Evolutionary conservation across 2,888 invertebrate genomes (phyloP).

Genomic region (Fragum fragum): DNA sequence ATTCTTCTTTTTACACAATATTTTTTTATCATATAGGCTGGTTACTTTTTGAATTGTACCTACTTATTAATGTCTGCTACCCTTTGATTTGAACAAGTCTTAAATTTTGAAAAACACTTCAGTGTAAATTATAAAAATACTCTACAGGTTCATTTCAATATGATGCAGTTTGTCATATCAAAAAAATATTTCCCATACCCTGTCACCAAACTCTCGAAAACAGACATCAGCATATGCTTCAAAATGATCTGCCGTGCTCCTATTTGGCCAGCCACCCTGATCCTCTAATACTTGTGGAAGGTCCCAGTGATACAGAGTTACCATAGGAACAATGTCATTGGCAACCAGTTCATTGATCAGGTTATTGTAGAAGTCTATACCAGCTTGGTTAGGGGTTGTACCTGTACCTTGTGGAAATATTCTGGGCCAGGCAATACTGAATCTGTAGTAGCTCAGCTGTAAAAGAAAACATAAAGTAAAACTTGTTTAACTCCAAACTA

Average conservation of each 20-base stretch:
- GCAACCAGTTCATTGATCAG: slow-evolving; percentile 91
- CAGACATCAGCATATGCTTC: slow-evolving; percentile 85
- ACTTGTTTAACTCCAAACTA: no score
- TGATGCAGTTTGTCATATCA: no score
- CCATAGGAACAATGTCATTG: slow-evolving; percentile 89
- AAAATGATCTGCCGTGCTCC: slow-evolving; percentile 81
- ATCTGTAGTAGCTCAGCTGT: slow-evolving; percentile 83
- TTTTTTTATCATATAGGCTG: no score
- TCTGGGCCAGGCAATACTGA: slow-evolving; percentile 91
- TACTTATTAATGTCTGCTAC: no score
- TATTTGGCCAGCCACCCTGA: slow-evolving; percentile 86
- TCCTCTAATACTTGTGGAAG: slow-evolving; percentile 84
- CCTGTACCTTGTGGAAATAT: slow-evolving; percentile 89
- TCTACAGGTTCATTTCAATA: no score
- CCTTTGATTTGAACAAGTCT: no score
- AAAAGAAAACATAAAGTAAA: no score
- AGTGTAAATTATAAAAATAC: no score
- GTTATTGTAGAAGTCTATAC: slow-evolving; percentile 92
- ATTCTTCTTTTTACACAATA: no score
- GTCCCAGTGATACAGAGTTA: slow-evolving; percentile 88
- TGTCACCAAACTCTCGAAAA: slow-evolving; percentile 85
- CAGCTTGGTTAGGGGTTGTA: slow-evolving; percentile 88
- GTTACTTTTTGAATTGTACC: no score
- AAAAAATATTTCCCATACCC: no score
- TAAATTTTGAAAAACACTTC: no score